Base-by-base conservation (phyloP, 2,888 invertebrate genomes). In the Eustalomyia histrio region DNA sequence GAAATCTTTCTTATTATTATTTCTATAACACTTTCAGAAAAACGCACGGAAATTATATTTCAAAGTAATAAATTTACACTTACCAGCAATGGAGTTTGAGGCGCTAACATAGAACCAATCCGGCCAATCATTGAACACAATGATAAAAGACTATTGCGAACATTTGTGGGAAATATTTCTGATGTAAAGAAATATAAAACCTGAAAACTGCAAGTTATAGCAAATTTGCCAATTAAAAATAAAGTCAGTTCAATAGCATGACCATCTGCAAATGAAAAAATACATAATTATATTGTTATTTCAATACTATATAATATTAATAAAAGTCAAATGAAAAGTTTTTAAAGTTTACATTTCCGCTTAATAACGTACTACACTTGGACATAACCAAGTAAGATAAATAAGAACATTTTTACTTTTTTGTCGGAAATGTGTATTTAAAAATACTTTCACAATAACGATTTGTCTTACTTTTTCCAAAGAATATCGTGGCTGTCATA, bases 111-210 rank as follows among this genome's bases (percentile, higher is more conserved):
- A 16, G 94, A 94, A 14, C 95, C 95, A 76, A 94, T 84, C 14
- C 94, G 92, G 55, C 95, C 95, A 83, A 94, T 92, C 91, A 94
- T 94, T 61, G 94, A 94, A 89, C 94, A 94, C 63, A 93, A 92
- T 5, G 94, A 93, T 61, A 95, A 91, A 83, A 94, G 91, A 17
- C 94, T 93, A 86, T 93, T 93, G 72, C 95, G 92, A 67, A 93
- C 90, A 80, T 91, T 91, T 60, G 95, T 95, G 10, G 95, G 95
- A 89, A 94, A 95, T 89, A 95, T 91, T 90, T 95, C 95, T 52
- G 94, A 92, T 47, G 94, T 94, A 88, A 92, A 94, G 86, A 94
- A 92, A 90, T 94, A 94, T 84, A 94, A 88, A 17, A 93, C 92
- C 86, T 93, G 93, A 88, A 94, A 94, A 24, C 94, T 93, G 85